Evolutionary conservation across 1,140 invertebrate species (phyloP).

Genomic region (Hypsibius dujardini): DNA sequence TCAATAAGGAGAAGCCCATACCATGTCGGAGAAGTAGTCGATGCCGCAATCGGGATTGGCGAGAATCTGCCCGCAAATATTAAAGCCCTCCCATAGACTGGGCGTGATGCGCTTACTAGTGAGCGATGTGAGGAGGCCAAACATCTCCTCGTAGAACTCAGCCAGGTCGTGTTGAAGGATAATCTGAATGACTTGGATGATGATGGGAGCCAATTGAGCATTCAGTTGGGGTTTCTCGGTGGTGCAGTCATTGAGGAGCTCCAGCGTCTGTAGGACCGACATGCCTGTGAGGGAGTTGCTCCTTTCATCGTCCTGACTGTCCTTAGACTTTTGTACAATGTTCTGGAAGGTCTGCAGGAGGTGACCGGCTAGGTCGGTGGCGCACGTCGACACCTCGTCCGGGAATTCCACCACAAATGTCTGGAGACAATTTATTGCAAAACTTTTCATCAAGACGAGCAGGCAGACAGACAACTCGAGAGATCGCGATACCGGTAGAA

Average conservation of each 20-base stretch:
- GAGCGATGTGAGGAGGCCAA: slow-evolving; percentile 76
- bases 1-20: neutral
- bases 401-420: slow-evolving; percentile 16
- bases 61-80: slow-evolving; percentile 60
- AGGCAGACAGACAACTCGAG: too few species aligned
- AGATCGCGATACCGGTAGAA: too few species aligned
- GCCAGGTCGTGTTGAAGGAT: slow-evolving; percentile 55
- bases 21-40: slow-evolving; percentile 68
- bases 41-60: slow-evolving; percentile 76
- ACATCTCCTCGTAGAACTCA: slow-evolving; percentile 92
- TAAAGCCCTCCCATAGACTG: slow-evolving; percentile 89
- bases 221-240: slow-evolving; percentile 49
- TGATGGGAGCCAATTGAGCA: slow-evolving; percentile 70
- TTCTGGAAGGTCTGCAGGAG: slow-evolving; percentile 33
- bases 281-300: slow-evolving; percentile 24
- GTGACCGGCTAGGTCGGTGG: slow-evolving; percentile 35
- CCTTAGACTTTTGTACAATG: slow-evolving; percentile 32
- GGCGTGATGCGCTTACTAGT: slow-evolving; percentile 68
- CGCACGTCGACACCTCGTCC: slow-evolving; percentile 29
- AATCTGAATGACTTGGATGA: slow-evolving; percentile 72
- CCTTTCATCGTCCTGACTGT: neutral
- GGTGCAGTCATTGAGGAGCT: slow-evolving; percentile 15
- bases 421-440: too few species aligned
- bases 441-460: too few species aligned
- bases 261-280: slow-evolving; percentile 22